Percentiles rank a stretch among this genome's conserved stretches.
Evolutionary conservation across 2,113 vertebrate species (phyloP).

Genomic region (Mormyrus iriodes): DNA sequence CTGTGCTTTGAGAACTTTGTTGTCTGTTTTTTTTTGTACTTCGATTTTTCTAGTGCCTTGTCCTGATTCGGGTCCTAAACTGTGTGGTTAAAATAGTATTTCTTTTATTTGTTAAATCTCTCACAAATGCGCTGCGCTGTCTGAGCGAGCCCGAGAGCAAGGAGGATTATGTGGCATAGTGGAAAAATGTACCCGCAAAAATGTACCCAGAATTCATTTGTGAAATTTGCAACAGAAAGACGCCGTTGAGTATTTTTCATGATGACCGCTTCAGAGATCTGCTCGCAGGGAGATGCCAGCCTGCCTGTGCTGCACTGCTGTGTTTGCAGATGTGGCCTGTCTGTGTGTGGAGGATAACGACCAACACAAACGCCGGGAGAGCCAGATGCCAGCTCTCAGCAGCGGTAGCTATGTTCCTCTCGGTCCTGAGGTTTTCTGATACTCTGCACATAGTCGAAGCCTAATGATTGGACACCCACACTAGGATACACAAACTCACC

Average conservation of each 20-base stretch:
- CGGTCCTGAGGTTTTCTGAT: background rate
- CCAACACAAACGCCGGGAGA: constrained; percentile 30
- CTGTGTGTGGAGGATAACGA: background rate
- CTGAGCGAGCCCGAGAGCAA: background rate
- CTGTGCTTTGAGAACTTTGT: background rate
- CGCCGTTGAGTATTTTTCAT: constrained; percentile 17
- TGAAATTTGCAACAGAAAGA: constrained; percentile 20
- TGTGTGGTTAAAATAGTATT: background rate
- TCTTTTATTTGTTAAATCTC: background rate
- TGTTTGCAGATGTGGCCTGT: background rate
- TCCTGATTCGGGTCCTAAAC: background rate
- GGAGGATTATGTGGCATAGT: background rate
- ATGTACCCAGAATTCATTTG: constrained; percentile 20
- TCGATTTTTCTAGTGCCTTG: background rate
- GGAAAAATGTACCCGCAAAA: background rate
- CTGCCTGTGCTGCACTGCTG: background rate
- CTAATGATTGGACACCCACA: constrained; percentile 9
- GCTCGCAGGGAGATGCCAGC: background rate
- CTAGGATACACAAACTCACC: background rate
- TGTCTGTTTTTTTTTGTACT: background rate
- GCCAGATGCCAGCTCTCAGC: background rate
- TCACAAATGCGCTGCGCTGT: background rate
- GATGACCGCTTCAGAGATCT: constrained; percentile 22
- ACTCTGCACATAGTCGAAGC: constrained; percentile 8
- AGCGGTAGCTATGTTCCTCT: background rate